A percentile compares a stretch with the other conserved stretches of the same genome.
phyloP scores from a whole-genome alignment of 2,113 vertebrate genomes.

The Zapornia atra region DNA sequence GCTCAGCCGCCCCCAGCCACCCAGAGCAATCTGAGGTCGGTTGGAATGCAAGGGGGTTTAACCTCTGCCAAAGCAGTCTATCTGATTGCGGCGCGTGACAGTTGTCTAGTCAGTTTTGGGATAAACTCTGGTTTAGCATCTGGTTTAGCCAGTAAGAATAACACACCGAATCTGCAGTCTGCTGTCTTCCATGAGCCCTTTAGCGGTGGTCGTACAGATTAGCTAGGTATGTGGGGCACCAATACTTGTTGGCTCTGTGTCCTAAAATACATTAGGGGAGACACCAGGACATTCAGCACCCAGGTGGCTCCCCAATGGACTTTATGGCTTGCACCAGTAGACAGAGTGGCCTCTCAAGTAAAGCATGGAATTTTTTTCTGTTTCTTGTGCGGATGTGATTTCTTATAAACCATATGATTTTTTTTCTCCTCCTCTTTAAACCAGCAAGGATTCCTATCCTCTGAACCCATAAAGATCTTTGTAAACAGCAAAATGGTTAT shows the following conservation, averaged over 20 bases:
- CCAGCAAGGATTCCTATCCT: not conserved
- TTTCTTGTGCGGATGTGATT: not conserved
- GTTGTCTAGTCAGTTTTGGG: not conserved
- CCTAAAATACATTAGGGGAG: not conserved
- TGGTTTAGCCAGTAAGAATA: not conserved
- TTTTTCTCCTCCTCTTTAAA: not conserved
- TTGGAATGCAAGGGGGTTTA: no score
- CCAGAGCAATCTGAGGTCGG: no score
- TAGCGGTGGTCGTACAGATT: accelerated
- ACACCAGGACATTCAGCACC: not conserved
- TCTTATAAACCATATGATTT: not conserved
- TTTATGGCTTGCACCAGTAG: not conserved
- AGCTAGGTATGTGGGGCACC: not conserved
- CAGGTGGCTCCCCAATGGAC: not conserved
- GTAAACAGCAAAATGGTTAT: not conserved
- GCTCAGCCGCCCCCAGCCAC: no score
- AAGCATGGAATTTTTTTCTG: not conserved
- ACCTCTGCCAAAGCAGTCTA: no score
- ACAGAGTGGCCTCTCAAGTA: not conserved
- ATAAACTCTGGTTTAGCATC: not conserved
- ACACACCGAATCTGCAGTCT: not conserved
- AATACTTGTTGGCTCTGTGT: not conserved
- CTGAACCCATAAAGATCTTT: not conserved
- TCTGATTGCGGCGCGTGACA: no score
- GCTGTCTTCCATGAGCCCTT: not conserved